phyloP scores from a whole-genome alignment of 2,888 invertebrate species.

The Cactoblastis cactorum region DNA sequence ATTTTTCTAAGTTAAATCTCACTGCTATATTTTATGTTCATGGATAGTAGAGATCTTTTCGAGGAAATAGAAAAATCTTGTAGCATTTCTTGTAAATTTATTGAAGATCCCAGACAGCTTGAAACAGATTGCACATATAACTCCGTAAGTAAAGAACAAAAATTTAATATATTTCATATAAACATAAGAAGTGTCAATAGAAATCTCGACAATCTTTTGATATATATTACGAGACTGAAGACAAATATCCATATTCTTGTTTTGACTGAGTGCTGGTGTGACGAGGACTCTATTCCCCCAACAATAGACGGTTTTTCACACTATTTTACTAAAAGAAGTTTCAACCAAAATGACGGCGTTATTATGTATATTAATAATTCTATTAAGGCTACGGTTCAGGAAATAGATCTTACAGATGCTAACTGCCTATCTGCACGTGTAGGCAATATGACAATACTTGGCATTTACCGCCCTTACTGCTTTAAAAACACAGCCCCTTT shows the following conservation, averaged over 20 bases:
- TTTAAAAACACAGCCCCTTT: neutral
- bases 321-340: conserved; percentile 11
- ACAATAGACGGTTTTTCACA: neutral
- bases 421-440: neutral
- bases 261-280: conserved; percentile 16
- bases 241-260: conserved; percentile 12
- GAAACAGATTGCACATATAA: too few relatives aligned
- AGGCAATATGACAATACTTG: neutral
- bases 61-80: conserved; percentile 13
- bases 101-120: conserved; percentile 11
- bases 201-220: conserved; percentile 13
- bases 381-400: neutral
- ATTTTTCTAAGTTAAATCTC: too few relatives aligned
- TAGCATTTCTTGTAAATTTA: conserved; percentile 10
- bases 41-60: neutral
- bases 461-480: neutral
- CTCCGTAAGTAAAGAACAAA: neutral
- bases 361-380: conserved; percentile 11
- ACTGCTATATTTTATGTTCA: too few relatives aligned
- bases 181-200: conserved; percentile 17
- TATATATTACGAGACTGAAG: conserved; percentile 15
- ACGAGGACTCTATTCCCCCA: conserved; percentile 7
- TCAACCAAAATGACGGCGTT: conserved; percentile 18
- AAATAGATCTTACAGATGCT: conserved; percentile 13
- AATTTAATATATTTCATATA: conserved; percentile 13